Conservation (phyloP, 1,140 invertebrate genomes). For the Diprion similis region DNA sequence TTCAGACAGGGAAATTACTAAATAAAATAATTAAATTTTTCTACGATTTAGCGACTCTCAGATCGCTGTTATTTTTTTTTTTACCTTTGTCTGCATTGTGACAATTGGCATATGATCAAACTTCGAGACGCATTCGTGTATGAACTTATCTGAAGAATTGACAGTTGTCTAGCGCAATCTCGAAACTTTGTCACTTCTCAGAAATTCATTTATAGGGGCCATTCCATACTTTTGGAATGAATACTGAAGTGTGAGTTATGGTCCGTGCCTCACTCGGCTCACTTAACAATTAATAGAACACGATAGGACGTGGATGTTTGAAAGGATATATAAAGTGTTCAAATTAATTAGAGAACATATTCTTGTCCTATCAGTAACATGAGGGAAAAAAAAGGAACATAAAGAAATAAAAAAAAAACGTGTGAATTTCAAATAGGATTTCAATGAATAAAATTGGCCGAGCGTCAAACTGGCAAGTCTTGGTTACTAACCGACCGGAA, state of each 20-base stretch:
- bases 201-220: too few relatives aligned
- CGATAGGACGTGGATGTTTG: background rate
- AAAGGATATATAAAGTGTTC: background rate
- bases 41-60: too few relatives aligned
- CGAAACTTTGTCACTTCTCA: too few relatives aligned
- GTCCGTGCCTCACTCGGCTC: constrained; percentile 6
- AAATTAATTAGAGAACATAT: background rate
- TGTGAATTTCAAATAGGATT: background rate
- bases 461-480: constrained; percentile 4
- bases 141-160: too few relatives aligned
- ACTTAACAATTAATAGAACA: background rate
- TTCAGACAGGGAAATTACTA: too few relatives aligned
- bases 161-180: too few relatives aligned
- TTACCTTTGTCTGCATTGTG: too few relatives aligned
- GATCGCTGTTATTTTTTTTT: too few relatives aligned
- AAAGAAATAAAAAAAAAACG: background rate
- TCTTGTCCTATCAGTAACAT: background rate
- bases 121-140: too few relatives aligned
- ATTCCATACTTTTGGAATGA: background rate
- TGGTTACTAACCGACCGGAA: background rate
- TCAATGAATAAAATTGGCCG: background rate
- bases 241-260: constrained; percentile 7
- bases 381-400: background rate
- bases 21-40: too few relatives aligned
- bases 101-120: too few relatives aligned